phyloP scores from a whole-genome alignment of 2,113 vertebrate genomes.

The Apaloderma vittatum region DNA sequence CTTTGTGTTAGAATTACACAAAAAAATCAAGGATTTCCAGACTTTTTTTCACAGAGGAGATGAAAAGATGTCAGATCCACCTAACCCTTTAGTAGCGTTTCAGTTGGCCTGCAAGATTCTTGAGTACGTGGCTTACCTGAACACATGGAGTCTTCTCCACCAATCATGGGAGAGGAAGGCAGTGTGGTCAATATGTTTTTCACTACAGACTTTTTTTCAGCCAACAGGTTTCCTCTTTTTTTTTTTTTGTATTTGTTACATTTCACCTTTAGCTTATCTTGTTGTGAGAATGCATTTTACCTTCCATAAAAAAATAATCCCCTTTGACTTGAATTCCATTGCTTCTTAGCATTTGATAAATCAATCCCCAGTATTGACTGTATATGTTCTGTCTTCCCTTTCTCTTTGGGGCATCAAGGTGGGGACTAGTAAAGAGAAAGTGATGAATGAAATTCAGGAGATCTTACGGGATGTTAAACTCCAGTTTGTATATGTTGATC shows the following conservation, averaged over 20 bases:
- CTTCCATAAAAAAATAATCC: not conserved
- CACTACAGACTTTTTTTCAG: not conserved
- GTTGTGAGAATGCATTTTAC: not conserved
- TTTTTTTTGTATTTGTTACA: not conserved
- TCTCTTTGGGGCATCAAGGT: not conserved
- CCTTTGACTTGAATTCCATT: not conserved
- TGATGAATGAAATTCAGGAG: not conserved
- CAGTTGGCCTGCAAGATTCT: not conserved
- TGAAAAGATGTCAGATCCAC: not conserved
- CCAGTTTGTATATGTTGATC: not conserved
- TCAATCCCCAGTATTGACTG: not conserved
- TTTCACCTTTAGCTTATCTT: not conserved
- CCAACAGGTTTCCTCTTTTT: not conserved
- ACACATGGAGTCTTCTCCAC: not conserved
- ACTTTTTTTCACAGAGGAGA: not conserved
- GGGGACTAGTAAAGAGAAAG: not conserved
- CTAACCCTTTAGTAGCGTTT: not conserved
- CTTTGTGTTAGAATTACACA: not conserved
- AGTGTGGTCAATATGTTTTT: not conserved
- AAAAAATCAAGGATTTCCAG: not conserved
- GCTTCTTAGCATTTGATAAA: not conserved
- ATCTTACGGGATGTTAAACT: not conserved
- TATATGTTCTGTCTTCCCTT: not conserved
- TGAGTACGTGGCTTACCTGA: not conserved
- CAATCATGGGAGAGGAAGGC: not conserved